Conservation (phyloP, 2,113 vertebrate species). For the Gallinago undulata region DNA sequence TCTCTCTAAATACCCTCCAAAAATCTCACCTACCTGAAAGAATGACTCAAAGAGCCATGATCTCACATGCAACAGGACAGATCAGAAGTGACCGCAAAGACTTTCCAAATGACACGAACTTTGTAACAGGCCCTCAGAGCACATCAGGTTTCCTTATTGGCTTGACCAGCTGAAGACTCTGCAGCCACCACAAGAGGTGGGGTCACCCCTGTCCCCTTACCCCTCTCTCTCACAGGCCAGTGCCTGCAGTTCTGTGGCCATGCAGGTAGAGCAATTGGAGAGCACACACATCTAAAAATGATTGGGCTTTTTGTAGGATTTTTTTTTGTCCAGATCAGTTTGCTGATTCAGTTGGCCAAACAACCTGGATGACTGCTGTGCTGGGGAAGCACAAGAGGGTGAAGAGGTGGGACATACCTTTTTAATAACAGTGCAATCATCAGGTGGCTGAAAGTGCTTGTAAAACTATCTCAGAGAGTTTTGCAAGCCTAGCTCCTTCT, state of each 20-base stretch:
- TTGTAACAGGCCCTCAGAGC: not conserved
- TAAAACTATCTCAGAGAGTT: not conserved
- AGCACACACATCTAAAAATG: not conserved
- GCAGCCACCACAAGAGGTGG: not conserved
- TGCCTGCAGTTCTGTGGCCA: accelerated
- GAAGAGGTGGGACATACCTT: not conserved
- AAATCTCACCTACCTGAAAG: not conserved
- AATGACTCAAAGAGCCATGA: not conserved
- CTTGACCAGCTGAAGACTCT: not conserved
- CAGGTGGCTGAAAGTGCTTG: not conserved
- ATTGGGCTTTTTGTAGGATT: not conserved
- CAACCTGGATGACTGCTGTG: accelerated
- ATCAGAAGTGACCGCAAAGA: not conserved
- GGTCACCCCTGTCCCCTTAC: not conserved
- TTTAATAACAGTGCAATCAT: not conserved
- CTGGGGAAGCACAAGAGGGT: not conserved
- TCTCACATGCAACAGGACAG: not conserved
- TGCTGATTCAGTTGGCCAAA: not conserved
- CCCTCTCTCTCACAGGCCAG: accelerated
- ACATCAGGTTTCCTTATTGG: not conserved
- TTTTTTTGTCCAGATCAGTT: not conserved
- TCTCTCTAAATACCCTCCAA: not conserved
- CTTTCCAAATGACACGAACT: accelerated
- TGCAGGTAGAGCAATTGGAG: not conserved
- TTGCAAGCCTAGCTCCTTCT: not conserved